Percentiles rank a stretch among this genome's conserved stretches.
phyloP scores from a whole-genome alignment of 2,113 vertebrate species.

The Phycodurus eques region DNA sequence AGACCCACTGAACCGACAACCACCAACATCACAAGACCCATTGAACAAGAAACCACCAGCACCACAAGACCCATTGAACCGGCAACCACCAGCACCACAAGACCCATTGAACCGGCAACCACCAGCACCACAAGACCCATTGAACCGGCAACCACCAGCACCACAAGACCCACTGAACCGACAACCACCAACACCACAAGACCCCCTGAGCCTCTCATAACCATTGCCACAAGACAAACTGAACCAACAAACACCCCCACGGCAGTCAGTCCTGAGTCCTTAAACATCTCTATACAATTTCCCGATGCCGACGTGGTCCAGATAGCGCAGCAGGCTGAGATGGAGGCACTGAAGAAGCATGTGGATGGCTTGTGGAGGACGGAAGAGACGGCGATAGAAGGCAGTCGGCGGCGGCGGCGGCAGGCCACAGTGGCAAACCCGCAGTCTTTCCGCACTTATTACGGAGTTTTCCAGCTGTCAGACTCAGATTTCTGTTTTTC shows the following conservation, averaged over 20 bases:
- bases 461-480: conserved; percentile 5
- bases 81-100: background rate
- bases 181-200: background rate
- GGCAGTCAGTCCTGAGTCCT: rapidly evolving
- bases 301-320: background rate
- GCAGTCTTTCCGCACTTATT: background rate
- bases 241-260: background rate
- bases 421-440: background rate
- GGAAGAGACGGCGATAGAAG: background rate
- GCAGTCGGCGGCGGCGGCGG: background rate
- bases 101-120: background rate
- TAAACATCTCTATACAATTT: background rate
- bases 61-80: no score
- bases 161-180: background rate
- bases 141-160: background rate
- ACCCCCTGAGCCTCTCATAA: background rate
- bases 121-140: background rate
- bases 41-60: background rate
- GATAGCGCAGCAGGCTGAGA: background rate
- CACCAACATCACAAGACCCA: background rate
- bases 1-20: background rate
- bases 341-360: background rate
- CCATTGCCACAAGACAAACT: background rate
- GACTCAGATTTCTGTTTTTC: background rate
- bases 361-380: background rate